Evolutionary conservation across 1,140 invertebrate genomes (phyloP), one percentile per base, ranked within the genome.

Genomic region (Phocides pigmalion): DNA sequence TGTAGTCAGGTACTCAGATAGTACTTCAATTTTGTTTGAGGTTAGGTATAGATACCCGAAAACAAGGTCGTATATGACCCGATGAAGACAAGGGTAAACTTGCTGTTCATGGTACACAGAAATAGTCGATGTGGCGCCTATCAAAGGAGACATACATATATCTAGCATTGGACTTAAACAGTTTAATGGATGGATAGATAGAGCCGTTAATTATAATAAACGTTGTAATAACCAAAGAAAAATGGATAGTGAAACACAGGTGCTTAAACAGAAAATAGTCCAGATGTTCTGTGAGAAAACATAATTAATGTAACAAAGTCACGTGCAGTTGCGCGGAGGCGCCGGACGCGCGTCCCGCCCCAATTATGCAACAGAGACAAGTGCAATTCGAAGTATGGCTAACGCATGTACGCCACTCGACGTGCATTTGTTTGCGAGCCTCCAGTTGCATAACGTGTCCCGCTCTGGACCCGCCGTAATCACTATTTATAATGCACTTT

Each of bases 401-500:
- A 39, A 53, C 17, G 61, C 47, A 53, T 49, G 61, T 62, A 54
- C 59, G 51, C 46, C 49, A 68, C 67, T 62, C 64, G 56, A 54
- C 39, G 61, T 64, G 66, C 69, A 73, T 78, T 77, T 87, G 84
- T 85, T 87, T 87, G 85, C 78, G 81, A 79, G 68, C 64, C 70
- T 69, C 68, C 73, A 37, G 76, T 87, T 87, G 84, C 80, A 84
- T 85, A 85, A 87, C 75, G 56, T 71, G 74, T 68, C 72, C 67
- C 74, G 74, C 67, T 75, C 66, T 62, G 64, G 67, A 72, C 42
- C 53, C 63, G 70, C 77, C 75, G 72, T 74, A 62, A 62, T 58
- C 62, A 72, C 80, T 84, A 86, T 86, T 86, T 86, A 84, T 86
- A n/a, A 84, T 67, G 67, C 76, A 81, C 77, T 84, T 84, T 84